Conservation (phyloP, 2,113 vertebrate genomes). For the Diphyllodes magnificus region DNA sequence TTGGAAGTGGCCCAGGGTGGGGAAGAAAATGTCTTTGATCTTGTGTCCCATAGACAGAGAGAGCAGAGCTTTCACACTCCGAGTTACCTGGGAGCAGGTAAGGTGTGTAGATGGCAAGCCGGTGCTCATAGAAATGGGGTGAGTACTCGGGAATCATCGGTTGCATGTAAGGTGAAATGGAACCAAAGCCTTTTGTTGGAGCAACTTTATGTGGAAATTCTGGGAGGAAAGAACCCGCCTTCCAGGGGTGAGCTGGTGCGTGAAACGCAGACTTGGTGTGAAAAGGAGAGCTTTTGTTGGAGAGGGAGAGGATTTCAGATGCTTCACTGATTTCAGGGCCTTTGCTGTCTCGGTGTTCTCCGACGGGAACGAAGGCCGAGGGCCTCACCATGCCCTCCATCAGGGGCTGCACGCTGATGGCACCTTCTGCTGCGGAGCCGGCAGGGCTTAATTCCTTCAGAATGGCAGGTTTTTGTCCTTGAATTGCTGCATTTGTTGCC, state of each 20-base stretch:
- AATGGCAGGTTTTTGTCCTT: constrained; percentile 44
- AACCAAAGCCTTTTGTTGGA: constrained; percentile 65
- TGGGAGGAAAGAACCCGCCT: constrained; percentile 67
- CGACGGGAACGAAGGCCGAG: constrained; percentile 84
- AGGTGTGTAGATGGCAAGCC: constrained; percentile 77
- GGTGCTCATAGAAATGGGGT: constrained; percentile 79
- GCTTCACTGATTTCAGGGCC: constrained; percentile 55
- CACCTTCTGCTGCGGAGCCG: not conserved
- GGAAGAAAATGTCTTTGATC: constrained; percentile 83
- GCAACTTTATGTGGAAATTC: constrained; percentile 75
- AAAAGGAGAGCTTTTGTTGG: constrained; percentile 63
- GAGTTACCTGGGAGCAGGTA: constrained; percentile 75
- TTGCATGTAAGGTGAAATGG: constrained; percentile 73
- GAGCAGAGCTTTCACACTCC: constrained; percentile 65
- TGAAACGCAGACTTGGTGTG: constrained; percentile 77
- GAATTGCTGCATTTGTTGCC: not conserved
- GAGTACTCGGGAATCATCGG: constrained; percentile 80
- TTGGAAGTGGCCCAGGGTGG: constrained; percentile 73
- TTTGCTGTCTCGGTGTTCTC: constrained; percentile 71
- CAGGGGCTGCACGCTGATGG: constrained; percentile 23
- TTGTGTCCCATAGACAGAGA: constrained; percentile 75
- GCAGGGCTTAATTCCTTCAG: constrained; percentile 40
- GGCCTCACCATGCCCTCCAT: constrained; percentile 65
- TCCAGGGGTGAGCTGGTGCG: constrained; percentile 76
- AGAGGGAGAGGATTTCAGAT: constrained; percentile 45